A percentile compares a stretch with the other conserved stretches of the same genome.
phyloP scores from a whole-genome alignment of 2,888 invertebrate genomes.

The Drosophila nr. perissopoda region DNA sequence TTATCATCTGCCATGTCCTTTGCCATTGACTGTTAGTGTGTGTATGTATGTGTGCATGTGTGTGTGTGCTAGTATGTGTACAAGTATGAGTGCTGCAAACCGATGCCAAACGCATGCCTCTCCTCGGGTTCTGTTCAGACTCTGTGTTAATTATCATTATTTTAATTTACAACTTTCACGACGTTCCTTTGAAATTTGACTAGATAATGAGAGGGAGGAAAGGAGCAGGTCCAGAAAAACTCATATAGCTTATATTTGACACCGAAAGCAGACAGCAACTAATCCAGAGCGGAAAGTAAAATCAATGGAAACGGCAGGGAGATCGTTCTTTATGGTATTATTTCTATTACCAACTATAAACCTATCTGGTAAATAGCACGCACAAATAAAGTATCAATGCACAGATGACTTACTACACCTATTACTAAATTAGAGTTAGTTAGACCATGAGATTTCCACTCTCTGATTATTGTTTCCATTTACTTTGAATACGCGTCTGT shows the following conservation, averaged over 20 bases:
- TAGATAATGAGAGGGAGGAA: slow-evolving; percentile 14
- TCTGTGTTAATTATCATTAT: slow-evolving; percentile 60
- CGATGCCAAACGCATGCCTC: slow-evolving; percentile 73
- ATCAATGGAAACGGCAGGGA: background rate
- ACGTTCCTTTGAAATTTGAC: slow-evolving; percentile 68
- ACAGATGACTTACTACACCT: background rate
- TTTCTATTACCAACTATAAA: background rate
- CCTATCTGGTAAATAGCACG: background rate
- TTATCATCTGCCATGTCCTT: slow-evolving; percentile 61
- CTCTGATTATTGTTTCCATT: background rate
- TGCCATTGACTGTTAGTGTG: slow-evolving; percentile 24
- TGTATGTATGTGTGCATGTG: background rate
- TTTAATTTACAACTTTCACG: slow-evolving; percentile 65
- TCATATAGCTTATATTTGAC: slow-evolving; percentile 33
- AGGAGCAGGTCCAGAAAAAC: background rate
- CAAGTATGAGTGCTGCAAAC: slow-evolving; percentile 39
- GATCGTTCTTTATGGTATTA: background rate
- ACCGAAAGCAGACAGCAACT: slow-evolving; percentile 9
- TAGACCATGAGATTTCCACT: background rate
- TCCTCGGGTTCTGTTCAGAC: slow-evolving; percentile 16
- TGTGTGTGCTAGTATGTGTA: background rate
- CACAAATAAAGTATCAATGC: background rate
- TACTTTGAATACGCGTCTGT: background rate
- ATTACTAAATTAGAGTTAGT: background rate
- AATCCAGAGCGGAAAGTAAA: background rate